These are phyloP conservation scores for Pollenia labialis DNA, from an alignment of 2,888 invertebrate genomes.

Conservation along the genomic window DNA sequence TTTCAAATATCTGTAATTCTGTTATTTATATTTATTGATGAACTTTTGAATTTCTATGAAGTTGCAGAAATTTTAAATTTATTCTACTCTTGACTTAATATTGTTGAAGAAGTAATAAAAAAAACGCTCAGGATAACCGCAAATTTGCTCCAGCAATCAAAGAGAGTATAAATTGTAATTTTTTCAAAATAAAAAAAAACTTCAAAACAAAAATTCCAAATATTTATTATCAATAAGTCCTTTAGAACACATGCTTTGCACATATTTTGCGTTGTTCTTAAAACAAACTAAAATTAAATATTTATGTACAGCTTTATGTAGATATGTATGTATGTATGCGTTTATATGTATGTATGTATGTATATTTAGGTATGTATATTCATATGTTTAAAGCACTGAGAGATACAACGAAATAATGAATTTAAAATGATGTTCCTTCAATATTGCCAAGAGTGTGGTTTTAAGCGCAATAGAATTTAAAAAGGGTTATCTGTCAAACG, in stretches of 20 bases:
- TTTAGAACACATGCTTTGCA: neutral
- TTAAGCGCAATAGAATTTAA: too few relatives aligned
- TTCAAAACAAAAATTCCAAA: neutral
- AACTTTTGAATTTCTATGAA: neutral
- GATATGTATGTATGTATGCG: too few relatives aligned
- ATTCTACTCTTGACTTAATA: slow-evolving; percentile 47
- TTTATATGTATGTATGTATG: too few relatives aligned
- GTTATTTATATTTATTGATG: too few relatives aligned
- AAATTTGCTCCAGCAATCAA: neutral
- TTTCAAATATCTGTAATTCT: too few relatives aligned
- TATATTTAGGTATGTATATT: too few relatives aligned
- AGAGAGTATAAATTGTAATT: neutral
- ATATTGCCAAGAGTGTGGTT: too few relatives aligned
- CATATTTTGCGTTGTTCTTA: neutral
- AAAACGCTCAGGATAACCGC: neutral
- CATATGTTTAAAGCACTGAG: too few relatives aligned
- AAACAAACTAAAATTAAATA: neutral
- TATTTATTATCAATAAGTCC: neutral
- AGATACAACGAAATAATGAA: too few relatives aligned
- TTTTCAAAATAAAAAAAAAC: too few relatives aligned
- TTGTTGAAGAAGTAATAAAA: slow-evolving; percentile 12
- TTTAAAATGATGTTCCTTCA: too few relatives aligned
- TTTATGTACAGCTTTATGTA: neutral
- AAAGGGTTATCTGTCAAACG: too few relatives aligned
- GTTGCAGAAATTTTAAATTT: slow-evolving; percentile 44